phyloP scores from a whole-genome alignment of 2,797 vertebrate species.

The Coracias cyanogaster region DNA sequence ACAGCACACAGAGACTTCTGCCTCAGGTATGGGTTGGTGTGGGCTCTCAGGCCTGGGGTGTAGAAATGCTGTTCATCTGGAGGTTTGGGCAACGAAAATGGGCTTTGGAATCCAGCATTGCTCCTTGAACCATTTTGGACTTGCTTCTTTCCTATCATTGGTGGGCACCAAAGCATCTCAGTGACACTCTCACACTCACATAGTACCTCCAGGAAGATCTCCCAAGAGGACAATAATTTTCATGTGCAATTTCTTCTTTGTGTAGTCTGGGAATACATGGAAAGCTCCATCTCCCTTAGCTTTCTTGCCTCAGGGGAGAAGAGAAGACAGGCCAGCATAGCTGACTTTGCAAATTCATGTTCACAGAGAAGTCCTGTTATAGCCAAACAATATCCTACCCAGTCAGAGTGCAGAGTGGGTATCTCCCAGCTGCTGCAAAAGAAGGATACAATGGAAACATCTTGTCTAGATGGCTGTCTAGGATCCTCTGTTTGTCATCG shows the following conservation, averaged over 20 bases:
- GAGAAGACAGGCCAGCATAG: neutral
- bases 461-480: neutral
- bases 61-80: neutral
- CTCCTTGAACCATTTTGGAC: neutral
- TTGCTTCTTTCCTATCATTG: neutral
- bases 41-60: rapidly evolving
- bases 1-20: neutral
- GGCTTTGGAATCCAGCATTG: neutral
- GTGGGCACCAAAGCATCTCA: neutral
- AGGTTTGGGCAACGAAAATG: neutral
- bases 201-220: neutral
- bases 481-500: neutral
- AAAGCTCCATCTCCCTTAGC: neutral
- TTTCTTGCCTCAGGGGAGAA: neutral
- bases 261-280: neutral
- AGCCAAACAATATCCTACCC: neutral
- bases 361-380: neutral
- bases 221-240: neutral
- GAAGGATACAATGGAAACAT: neutral
- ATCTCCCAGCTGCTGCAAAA: neutral
- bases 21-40: rapidly evolving
- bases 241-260: neutral
- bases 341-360: neutral
- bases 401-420: neutral
- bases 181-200: neutral